Conservation (phyloP, 2,113 vertebrate genomes). For the Plectropomus leopardus region DNA sequence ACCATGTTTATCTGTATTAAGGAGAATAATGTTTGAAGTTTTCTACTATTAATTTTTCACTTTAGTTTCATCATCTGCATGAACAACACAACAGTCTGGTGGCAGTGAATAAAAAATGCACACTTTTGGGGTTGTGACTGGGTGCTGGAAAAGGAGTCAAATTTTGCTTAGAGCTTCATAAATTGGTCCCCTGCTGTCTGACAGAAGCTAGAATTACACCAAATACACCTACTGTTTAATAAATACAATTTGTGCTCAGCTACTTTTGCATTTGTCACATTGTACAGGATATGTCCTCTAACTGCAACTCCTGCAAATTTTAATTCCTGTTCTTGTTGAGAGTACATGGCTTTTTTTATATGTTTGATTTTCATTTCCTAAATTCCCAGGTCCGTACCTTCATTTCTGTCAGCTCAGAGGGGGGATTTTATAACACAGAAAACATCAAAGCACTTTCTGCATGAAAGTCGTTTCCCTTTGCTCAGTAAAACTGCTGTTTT, state of each 20-base stretch:
- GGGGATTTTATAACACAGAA: not conserved
- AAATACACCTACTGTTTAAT: not conserved
- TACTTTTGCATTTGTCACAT: not conserved
- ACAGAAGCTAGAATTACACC: not conserved
- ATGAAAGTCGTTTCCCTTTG: not conserved
- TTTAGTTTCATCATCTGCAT: not conserved
- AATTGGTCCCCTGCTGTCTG: not conserved
- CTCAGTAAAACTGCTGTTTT: conserved; percentile 21
- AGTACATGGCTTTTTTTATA: not conserved
- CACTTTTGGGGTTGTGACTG: too few relatives aligned
- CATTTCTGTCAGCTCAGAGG: not conserved
- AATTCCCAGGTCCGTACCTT: not conserved
- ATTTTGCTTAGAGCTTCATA: too few relatives aligned
- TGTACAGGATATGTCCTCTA: not conserved
- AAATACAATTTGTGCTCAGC: too few relatives aligned
- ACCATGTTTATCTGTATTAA: too few relatives aligned
- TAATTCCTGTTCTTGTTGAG: not conserved
- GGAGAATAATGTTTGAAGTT: not conserved
- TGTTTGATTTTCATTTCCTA: not conserved
- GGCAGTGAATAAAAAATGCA: too few relatives aligned
- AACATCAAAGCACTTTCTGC: conserved; percentile 35
- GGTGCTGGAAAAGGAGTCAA: too few relatives aligned
- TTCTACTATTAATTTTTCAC: not conserved
- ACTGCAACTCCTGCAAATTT: not conserved
- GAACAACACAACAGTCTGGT: not conserved